These are phyloP conservation scores for Platycercus adscitus DNA, from an alignment of 2,113 vertebrate species.

Conservation along the genomic window DNA sequence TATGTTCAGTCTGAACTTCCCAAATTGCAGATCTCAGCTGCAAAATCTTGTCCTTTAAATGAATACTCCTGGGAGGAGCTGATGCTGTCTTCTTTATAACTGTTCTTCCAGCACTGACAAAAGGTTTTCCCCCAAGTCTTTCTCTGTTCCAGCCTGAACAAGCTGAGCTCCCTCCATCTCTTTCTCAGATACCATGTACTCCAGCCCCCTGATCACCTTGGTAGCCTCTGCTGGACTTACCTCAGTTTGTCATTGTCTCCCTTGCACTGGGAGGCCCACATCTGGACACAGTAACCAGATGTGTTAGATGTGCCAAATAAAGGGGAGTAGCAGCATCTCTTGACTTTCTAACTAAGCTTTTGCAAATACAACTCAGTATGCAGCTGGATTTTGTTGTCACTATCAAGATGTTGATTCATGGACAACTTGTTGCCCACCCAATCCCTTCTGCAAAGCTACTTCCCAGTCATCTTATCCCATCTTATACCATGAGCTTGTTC, in stretches of 20 bases:
- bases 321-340: not conserved
- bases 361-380: not conserved
- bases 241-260: not conserved
- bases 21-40: fast-evolving
- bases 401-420: not conserved
- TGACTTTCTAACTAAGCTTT: not conserved
- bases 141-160: not conserved
- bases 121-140: not conserved
- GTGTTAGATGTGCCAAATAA: not conserved
- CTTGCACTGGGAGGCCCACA: not conserved
- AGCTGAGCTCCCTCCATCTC: not conserved
- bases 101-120: not conserved
- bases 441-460: not conserved
- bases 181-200: not conserved
- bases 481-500: not conserved
- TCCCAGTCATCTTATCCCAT: not conserved
- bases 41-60: not conserved
- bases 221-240: not conserved
- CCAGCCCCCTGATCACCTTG: not conserved
- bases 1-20: not conserved
- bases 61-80: not conserved
- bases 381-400: not conserved
- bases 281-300: not conserved
- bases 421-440: not conserved
- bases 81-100: not conserved